Conservation (phyloP, 2,113 vertebrate species). For the Xiphophorus couchianus region DNA sequence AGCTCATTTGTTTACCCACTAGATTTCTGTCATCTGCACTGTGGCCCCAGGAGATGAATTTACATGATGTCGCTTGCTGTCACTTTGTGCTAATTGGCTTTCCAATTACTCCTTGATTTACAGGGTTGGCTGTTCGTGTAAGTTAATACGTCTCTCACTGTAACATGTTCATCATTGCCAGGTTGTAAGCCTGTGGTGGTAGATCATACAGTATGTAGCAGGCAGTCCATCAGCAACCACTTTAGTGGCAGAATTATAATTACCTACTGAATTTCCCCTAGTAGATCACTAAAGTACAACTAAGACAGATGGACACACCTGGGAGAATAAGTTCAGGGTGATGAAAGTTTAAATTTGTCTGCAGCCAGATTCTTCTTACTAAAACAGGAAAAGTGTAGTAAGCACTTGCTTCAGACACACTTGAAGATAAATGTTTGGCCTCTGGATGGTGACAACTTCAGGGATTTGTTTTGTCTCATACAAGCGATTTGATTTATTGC, state of each 20-base stretch:
- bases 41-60: too few species aligned
- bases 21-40: too few species aligned
- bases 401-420: constrained; percentile 10
- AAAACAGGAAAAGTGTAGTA: too few species aligned
- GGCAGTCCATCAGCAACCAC: constrained; percentile 22
- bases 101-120: neutral
- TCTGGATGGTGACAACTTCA: neutral
- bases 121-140: constrained; percentile 10
- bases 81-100: neutral
- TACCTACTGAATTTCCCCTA: neutral
- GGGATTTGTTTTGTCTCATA: neutral
- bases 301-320: constrained; percentile 1
- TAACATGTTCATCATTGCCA: neutral
- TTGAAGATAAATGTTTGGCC: neutral
- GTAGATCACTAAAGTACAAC: neutral
- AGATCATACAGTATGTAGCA: constrained; percentile 1
- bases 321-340: constrained; percentile 11
- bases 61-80: neutral
- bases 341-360: constrained; percentile 11
- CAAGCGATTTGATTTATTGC: neutral
- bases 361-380: neutral
- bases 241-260: constrained; percentile 17
- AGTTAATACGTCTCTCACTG: constrained; percentile 23
- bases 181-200: constrained; percentile 11
- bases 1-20: too few species aligned